phyloP scores from a whole-genome alignment of 1,140 invertebrate genomes.

The Brachionus calyciflorus region DNA sequence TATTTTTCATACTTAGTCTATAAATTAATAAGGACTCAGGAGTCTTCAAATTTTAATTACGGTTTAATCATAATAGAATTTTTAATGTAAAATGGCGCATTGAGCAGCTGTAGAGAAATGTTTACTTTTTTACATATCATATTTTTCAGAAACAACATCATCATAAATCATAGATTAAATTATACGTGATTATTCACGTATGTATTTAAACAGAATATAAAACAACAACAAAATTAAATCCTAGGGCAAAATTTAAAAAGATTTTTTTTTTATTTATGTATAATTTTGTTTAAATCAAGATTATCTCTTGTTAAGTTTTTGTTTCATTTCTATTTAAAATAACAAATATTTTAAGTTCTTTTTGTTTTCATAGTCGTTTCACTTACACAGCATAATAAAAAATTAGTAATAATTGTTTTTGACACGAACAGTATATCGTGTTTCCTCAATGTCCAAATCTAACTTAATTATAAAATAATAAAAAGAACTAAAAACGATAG shows the following conservation, averaged over 20 bases:
- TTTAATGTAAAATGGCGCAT: no score
- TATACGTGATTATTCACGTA: neutral
- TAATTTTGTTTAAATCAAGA: slow-evolving; percentile 1
- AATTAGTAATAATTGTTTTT: slow-evolving; percentile 26
- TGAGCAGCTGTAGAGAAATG: no score
- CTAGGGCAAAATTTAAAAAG: slow-evolving; percentile 7
- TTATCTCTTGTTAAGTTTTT: slow-evolving; percentile 10
- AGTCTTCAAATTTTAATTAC: no score
- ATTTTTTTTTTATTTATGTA: no score
- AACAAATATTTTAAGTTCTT: no score
- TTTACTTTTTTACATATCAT: no score
- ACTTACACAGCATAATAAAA: slow-evolving; percentile 24
- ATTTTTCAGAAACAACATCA: no score
- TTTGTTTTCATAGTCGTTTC: slow-evolving; percentile 32
- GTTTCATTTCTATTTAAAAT: neutral
- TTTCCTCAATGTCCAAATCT: slow-evolving; percentile 1
- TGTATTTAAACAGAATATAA: neutral
- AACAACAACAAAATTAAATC: slow-evolving; percentile 22
- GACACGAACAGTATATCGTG: slow-evolving; percentile 9
- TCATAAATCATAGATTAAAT: slow-evolving; percentile 31
- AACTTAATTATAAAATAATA: neutral
- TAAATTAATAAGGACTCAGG: no score
- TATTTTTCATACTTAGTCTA: no score
- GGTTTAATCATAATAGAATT: no score
- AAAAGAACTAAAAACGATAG: no score